phyloP scores from a whole-genome alignment of 2,888 invertebrate genomes.

The Folsomia candida region DNA sequence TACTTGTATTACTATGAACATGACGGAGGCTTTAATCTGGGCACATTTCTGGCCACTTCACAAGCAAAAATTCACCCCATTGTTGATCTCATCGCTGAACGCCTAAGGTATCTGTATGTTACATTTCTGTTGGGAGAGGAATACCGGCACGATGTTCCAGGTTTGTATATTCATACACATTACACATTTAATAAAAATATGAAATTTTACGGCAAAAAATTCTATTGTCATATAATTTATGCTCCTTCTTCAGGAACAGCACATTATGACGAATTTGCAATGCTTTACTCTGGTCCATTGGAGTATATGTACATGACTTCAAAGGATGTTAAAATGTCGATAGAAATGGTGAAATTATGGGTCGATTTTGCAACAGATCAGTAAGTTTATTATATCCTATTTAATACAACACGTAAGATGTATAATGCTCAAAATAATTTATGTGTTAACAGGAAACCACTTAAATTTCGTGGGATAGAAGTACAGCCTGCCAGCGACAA shows the following conservation, averaged over 20 bases:
- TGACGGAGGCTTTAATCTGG: constrained; percentile 20
- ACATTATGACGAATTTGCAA: constrained; percentile 5
- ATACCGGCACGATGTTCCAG: neutral
- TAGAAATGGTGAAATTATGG: constrained; percentile 33
- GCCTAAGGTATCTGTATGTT: neutral
- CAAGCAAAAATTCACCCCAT: constrained; percentile 21
- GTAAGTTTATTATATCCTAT: constrained; percentile 17
- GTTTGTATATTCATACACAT: neutral
- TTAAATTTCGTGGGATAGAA: constrained; percentile 26
- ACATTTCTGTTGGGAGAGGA: neutral
- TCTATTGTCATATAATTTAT: neutral
- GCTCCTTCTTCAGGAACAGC: too few species aligned
- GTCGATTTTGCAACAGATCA: constrained; percentile 31
- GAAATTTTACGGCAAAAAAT: neutral
- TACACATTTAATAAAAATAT: neutral
- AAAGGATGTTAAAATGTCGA: constrained; percentile 34
- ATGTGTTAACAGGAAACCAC: constrained; percentile 12
- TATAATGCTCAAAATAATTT: too few species aligned
- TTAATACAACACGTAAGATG: too few species aligned
- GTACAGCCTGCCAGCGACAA: constrained; percentile 12
- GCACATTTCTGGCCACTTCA: constrained; percentile 22
- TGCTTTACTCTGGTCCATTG: neutral
- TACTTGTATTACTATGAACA: constrained; percentile 35
- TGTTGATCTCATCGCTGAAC: neutral
- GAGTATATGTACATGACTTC: neutral